phyloP scores from a whole-genome alignment of 2,888 invertebrate genomes.

The Hymenopus coronatus region DNA sequence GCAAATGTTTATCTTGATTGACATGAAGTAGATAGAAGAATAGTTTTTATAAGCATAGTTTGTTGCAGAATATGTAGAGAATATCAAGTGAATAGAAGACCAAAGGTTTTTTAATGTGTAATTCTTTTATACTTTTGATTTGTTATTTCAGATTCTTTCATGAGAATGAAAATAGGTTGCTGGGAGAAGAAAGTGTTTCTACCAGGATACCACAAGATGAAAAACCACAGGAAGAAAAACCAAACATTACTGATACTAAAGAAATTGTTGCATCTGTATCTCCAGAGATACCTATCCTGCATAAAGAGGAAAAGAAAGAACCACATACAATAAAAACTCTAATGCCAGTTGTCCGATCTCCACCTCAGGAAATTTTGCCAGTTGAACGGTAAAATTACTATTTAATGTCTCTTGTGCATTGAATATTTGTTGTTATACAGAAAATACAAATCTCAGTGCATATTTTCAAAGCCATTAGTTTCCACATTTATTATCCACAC shows the following conservation, averaged over 20 bases:
- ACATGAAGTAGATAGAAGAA: no score
- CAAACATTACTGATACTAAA: neutral
- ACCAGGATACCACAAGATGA: neutral
- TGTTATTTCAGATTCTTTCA: neutral
- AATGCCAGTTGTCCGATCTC: slow-evolving; percentile 4
- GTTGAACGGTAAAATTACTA: neutral
- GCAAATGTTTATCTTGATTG: no score
- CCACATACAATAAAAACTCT: slow-evolving; percentile 10
- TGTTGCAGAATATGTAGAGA: no score
- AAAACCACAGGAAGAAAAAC: neutral
- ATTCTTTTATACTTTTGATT: neutral
- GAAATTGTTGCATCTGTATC: neutral
- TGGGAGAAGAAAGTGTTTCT: neutral
- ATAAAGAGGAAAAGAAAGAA: slow-evolving; percentile 11
- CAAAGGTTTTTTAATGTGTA: no score
- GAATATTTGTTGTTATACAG: no score
- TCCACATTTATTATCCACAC: no score
- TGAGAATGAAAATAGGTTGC: neutral
- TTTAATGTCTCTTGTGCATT: no score
- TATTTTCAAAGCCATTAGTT: no score
- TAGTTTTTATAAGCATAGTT: no score
- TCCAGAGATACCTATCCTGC: neutral
- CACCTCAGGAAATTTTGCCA: neutral
- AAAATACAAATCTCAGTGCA: no score
- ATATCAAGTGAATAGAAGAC: no score